Conservation (phyloP, 2,797 vertebrate species). For the Erethizon dorsatum region DNA sequence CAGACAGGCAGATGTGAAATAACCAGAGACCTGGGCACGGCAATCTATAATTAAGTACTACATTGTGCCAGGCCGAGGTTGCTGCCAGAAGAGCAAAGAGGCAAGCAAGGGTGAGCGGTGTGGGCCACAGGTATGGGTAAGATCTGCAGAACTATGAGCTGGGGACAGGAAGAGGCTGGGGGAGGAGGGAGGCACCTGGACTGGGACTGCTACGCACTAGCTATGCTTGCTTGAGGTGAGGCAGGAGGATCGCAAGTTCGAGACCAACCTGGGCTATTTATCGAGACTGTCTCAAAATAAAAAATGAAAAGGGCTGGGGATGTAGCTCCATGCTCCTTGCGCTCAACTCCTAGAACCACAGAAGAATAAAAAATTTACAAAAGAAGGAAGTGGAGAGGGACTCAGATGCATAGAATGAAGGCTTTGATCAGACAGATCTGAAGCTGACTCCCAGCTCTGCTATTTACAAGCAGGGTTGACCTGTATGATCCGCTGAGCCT, state of each 20-base stretch:
- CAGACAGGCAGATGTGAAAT: background rate
- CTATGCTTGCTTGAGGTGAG: background rate
- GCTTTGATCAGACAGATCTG: background rate
- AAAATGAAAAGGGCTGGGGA: background rate
- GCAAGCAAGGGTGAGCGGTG: fast-evolving
- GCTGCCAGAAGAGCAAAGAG: background rate
- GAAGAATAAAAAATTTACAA: background rate
- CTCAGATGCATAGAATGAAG: background rate
- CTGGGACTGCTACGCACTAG: background rate
- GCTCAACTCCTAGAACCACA: background rate
- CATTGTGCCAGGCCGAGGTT: background rate
- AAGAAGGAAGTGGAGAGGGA: too few species aligned
- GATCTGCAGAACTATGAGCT: background rate
- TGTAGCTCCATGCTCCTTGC: background rate
- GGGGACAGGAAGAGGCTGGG: background rate
- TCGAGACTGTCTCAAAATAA: background rate
- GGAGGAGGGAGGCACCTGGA: background rate
- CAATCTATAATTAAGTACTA: background rate
- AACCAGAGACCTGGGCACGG: background rate
- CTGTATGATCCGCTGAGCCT: background rate
- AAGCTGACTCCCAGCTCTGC: background rate
- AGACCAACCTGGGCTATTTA: background rate
- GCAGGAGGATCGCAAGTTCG: background rate
- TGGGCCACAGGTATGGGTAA: background rate
- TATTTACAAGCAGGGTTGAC: background rate